These are phyloP conservation scores for Trissolcus basalis DNA, from an alignment of 1,140 invertebrate genomes.

Conservation along the genomic window DNA sequence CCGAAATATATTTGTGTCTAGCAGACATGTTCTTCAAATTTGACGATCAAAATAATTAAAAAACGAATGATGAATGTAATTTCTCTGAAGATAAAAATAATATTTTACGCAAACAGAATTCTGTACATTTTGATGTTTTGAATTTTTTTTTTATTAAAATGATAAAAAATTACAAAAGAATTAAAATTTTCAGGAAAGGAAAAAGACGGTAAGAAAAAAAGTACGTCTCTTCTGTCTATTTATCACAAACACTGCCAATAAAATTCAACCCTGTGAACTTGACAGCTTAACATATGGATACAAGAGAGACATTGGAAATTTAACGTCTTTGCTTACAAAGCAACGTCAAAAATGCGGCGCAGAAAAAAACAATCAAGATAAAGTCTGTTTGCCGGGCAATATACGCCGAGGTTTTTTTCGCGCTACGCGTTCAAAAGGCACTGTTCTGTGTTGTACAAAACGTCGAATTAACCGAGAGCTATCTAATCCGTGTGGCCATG, in stretches of 20 bases:
- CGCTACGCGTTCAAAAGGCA: constrained; percentile 11
- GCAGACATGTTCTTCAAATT: too few species aligned
- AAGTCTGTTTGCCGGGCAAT: constrained; percentile 33
- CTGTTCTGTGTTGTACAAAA: constrained; percentile 42
- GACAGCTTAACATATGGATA: constrained; percentile 37
- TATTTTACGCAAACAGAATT: too few species aligned
- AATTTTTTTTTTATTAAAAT: too few species aligned
- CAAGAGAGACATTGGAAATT: constrained; percentile 12
- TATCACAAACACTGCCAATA: constrained; percentile 30
- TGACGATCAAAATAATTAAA: too few species aligned
- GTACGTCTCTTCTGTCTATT: constrained; percentile 13
- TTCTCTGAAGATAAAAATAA: too few species aligned
- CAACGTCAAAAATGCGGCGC: constrained; percentile 19
- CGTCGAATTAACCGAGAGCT: constrained; percentile 50
- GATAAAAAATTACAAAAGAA: too few species aligned
- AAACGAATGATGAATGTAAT: too few species aligned
- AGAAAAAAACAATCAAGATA: constrained; percentile 41
- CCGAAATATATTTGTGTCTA: too few species aligned
- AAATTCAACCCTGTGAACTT: constrained; percentile 13
- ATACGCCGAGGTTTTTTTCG: constrained; percentile 35
- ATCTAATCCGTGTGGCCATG: constrained; percentile 41
- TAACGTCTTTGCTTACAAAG: constrained; percentile 9
- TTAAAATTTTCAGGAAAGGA: background rate
- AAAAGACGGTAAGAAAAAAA: background rate
- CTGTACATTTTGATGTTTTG: too few species aligned